Base-by-base conservation (phyloP, 2,113 vertebrate genomes). In the Urocynchramus pylzowi region DNA sequence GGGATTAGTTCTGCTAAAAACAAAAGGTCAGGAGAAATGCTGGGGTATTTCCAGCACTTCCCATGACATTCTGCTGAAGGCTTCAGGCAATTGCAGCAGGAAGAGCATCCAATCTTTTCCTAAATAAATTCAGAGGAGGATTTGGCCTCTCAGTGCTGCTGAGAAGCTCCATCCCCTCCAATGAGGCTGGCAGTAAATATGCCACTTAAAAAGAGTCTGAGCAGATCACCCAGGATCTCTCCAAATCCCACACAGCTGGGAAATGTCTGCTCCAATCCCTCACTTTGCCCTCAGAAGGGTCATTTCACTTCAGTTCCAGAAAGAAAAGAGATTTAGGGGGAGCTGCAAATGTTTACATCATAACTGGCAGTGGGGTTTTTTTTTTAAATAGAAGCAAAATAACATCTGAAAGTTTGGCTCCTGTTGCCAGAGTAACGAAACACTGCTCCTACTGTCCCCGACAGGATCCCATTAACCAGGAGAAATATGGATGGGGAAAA, bases 351-450 rank as follows among this genome's bases (percentile, higher is more conserved):
- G 91, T 96, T 96, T 96, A 83, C 96, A 95, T 94, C 94, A 96
- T 95, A 95, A 94, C 94, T 94, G 95, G 95, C 95, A 96, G 64
- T 3, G 31, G 33, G 8, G 28, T 14, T 68, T 86, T 89, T 73
- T 45, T 44, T 56, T 69, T 9, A 7, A 82, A 63, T 91, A 60
- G 54, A 53, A 88, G 78, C 84, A 90, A 94, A 97, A 95, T 54
- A 94, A 92, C 94, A 93, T 86, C 80, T 81, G 91, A 96, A 96
- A 95, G 95, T 92, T 95, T 87, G 95, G 90, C 59, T 93, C 4
- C 87, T 90, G 97, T 97, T 93, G 94, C 89, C 35, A 35, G 76
- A 91, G 93, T 17, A 97, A 97, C 96, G 96, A 97, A 97, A 97
- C 97, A 97, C 52, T 80, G 94, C 54, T 97, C 83, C 93, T 96